Evolutionary conservation across 1,140 invertebrate genomes (phyloP), one percentile per base, ranked within the genome.

Genomic region (Colletes latitarsis): DNA sequence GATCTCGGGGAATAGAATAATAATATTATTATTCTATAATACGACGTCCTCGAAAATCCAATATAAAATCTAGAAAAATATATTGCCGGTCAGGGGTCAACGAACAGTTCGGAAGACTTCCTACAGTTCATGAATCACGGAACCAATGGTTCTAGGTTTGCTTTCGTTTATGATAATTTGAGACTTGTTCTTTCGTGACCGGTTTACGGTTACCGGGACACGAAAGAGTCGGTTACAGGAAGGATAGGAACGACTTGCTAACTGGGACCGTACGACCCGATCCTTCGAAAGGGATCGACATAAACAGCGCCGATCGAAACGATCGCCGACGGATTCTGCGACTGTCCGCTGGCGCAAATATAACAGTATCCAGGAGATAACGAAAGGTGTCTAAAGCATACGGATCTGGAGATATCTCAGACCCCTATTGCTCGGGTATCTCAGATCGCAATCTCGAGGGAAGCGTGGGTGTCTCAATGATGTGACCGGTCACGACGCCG

Each of bases 391-490:
- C 81, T 79, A 77, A 69, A 83, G 52, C 55, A 41, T 75, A 72
- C 71, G 60, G 60, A 49, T 71, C 52, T 39, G 19, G n/a, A n/a
- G 41, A 46, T 86, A 77, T 85, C 73, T 82, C 62, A 57, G 52
- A 49, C 21, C 60, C 78, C 67, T 73, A 86, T 79, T 74, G 73
- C 83, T 15, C 41, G 30, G 30, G 30, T 86, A 86, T 87, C 84
- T 87, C 19, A 82, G 87, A 89, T 90, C 77, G 75, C 86, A 84
- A 88, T 89, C 85, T 76, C 66, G 30, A 10, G 41, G 77, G 53
- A 55, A 83, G 83, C 78, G 85, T 84, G 74, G 83, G 87, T 86
- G 84, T 87, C 86, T 88, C 88, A 90, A 90, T 90, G 89, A 88
- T 75, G 80, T 77, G 75, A 90, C 81, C 81, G 81, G 82, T 89